Base-by-base conservation (phyloP, 2,888 invertebrate species). In the Camptogramma bilineatum region DNA sequence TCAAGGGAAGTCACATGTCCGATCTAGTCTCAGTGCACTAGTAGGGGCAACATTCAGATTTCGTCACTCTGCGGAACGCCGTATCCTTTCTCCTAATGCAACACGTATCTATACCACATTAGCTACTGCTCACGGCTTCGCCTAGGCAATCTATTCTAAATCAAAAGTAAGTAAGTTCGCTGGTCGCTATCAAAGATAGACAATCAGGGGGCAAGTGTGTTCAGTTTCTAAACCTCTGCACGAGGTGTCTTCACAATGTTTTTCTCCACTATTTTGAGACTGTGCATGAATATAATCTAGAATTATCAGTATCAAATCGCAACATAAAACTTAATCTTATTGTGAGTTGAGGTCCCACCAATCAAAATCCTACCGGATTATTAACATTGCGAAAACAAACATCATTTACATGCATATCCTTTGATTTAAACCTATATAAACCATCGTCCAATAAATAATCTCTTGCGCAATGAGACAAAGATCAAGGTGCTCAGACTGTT, bases 61-160 rank as follows among this genome's bases (percentile, higher is more conserved):
- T 62, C 72, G 24, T 51, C 69, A 72, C 55, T 16, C 52, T 60
- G 71, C 81, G 85, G 82, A 85, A 85, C 83, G 84, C 76, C 48
- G 80, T 88, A 87, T 90, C 91, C 90, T 88, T 90, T 90, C 90
- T 82, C 88, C 75, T 76, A 73, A 72, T 62, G 64, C 64, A 65
- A 70, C 68, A 76, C 72, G 73, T 72, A 76, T 78, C 71, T 72
- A 71, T 75, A 73, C 75, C 57, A 63, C 60, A 56, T 47, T 52
- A 53, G 53, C 50, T n/a, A n/a, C n/a, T 56, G 16, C 16, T 17
- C 0, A 5, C 44, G 7, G 8, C 17, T 17, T 8, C 39, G 39
- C 13, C 39, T n/a, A 1, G 34, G 13, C 34, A 39, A 3, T 39
- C 3, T 13, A 13, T 28, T 7, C 28, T n/a, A n/a, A n/a, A n/a